These are phyloP conservation scores for Myotis daubentonii DNA, from an alignment of 2,797 vertebrate species.

Conservation along the genomic window DNA sequence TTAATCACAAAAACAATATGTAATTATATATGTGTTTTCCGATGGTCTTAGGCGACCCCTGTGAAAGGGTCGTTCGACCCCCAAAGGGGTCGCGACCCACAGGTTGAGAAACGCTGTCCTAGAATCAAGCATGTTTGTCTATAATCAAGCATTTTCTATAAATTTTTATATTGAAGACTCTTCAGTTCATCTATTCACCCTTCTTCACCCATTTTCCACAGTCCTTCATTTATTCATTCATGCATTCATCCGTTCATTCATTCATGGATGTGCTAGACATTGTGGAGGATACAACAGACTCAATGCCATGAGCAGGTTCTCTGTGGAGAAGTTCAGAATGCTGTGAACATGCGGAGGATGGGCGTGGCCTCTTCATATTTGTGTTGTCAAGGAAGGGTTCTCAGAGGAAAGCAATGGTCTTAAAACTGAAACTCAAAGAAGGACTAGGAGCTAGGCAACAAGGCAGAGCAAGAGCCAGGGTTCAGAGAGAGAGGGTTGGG, in stretches of 20 bases:
- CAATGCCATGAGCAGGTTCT: background rate
- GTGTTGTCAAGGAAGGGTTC: background rate
- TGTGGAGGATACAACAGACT: background rate
- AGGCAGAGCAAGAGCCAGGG: background rate
- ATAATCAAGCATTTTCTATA: conserved; percentile 25
- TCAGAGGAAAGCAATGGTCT: background rate
- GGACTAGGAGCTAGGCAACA: background rate
- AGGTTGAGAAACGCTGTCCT: background rate
- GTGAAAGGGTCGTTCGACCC: no score
- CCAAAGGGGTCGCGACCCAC: no score
- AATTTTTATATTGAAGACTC: conserved; percentile 3
- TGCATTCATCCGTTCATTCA: background rate
- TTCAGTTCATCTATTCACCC: background rate
- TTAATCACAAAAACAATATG: no score
- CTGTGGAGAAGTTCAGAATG: background rate
- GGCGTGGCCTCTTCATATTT: background rate
- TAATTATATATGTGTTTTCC: no score
- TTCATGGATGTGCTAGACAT: background rate
- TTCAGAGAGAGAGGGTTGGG: background rate
- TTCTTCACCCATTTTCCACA: background rate
- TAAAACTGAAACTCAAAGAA: background rate
- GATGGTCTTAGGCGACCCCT: no score
- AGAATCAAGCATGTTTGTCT: background rate
- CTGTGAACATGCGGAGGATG: background rate
- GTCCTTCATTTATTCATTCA: background rate